Base-by-base conservation (phyloP, 2,797 vertebrate genomes). In the Typhlichthys subterraneus region DNA sequence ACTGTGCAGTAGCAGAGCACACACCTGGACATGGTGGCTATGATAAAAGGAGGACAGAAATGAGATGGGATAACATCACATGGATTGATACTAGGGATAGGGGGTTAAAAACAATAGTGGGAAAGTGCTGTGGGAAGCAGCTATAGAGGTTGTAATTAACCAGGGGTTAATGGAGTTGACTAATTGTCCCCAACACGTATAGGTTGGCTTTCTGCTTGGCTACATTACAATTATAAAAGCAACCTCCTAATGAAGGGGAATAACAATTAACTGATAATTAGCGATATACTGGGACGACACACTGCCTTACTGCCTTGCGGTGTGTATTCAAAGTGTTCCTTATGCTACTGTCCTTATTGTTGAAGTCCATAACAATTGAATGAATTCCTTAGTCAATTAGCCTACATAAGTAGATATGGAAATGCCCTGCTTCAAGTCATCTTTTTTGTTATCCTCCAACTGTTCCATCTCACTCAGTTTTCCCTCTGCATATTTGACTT, bases 161-260 rank as follows among this genome's bases (percentile, higher is more conserved):
- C 84, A 83, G 83, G 90, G 93, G 93, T 93, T 93, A 93, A 93
- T 94, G 91, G 92, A 90, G 93, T 92, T 93, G 90, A 87, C 88
- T 92, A 91, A 93, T 92, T 91, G 89, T 86, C 85, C 90, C 88
- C 91, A 87, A 79, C 85, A 91, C 89, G 90, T 91, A 92, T 91
- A 89, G 91, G 88, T 91, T 90, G 85, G 73, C 79, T 93, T 94
- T 93, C 89, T 93, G 91, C 91, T 90, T 90, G 72, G 92, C 84
- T 92, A 91, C 91, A 84, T 93, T 92, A 89, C 89, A 91, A 93
- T 93, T 92, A 92, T 92, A 92, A 93, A 88, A 75, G 76, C 86
- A 80, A 84, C 87, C 86, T 85, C 81, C 86, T 91, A 91, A 90
- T 90, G 89, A 89, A 85, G 82, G 86, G 69, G 87, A 90, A 91